A percentile compares a stretch with the other conserved stretches of the same genome.
Conservation (phyloP, 2,113 vertebrate species). For the Cercopithecus mona region DNA sequence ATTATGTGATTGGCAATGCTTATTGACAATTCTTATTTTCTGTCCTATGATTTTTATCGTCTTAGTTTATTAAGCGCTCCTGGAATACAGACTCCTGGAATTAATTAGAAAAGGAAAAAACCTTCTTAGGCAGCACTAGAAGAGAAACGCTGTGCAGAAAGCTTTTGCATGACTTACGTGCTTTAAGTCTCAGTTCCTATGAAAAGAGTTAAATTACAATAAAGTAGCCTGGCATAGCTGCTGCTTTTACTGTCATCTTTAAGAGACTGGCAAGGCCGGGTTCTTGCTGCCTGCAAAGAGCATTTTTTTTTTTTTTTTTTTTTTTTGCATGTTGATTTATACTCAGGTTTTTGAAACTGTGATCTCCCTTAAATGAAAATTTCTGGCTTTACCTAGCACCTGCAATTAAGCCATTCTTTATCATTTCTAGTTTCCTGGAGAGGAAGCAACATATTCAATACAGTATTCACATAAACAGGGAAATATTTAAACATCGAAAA, state of each 20-base stretch:
- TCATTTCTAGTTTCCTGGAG: conserved; percentile 13
- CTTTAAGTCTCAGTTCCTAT: background rate
- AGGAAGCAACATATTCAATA: background rate
- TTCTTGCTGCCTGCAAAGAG: background rate
- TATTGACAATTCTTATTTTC: conserved; percentile 68
- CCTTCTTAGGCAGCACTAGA: background rate
- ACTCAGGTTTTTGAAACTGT: background rate
- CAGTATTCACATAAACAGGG: background rate
- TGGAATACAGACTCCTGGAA: conserved; percentile 62
- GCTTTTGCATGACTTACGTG: conserved; percentile 54
- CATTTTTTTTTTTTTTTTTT: background rate
- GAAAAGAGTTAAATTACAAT: conserved; percentile 44
- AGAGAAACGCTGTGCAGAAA: conserved; percentile 48
- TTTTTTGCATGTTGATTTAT: conserved; percentile 8
- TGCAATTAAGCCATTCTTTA: background rate
- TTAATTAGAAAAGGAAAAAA: conserved; percentile 51
- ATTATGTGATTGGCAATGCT: conserved; percentile 6
- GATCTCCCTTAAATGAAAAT: conserved; percentile 6
- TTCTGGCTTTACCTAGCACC: background rate
- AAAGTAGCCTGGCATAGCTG: background rate
- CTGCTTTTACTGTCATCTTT: background rate
- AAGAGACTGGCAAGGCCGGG: background rate
- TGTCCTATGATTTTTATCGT: conserved; percentile 70
- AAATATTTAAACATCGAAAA: background rate
- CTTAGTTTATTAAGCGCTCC: conserved; percentile 62